Conservation (phyloP, 2,888 invertebrate genomes). For the Osedax fenrisi region DNA sequence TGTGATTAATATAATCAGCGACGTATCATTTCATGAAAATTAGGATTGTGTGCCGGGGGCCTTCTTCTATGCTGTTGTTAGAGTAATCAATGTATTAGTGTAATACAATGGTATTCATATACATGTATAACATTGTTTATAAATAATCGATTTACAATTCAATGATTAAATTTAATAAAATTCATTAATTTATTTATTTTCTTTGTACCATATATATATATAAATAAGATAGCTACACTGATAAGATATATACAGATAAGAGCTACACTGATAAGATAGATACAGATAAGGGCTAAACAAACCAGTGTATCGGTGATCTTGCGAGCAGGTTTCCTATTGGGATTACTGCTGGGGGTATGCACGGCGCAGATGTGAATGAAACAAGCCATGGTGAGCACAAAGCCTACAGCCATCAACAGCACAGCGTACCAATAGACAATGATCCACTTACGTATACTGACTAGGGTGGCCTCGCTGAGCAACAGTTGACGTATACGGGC, state of each 20-base stretch:
- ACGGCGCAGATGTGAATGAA: slow-evolving; percentile 99
- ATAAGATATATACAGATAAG: too few species aligned
- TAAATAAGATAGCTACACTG: too few species aligned
- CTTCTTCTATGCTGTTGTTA: not conserved
- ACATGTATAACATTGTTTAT: too few species aligned
- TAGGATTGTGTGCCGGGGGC: not conserved
- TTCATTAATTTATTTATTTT: too few species aligned
- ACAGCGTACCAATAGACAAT: slow-evolving; percentile 61
- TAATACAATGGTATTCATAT: too few species aligned
- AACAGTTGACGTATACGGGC: slow-evolving; percentile 87
- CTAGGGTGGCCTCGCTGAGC: slow-evolving; percentile 75
- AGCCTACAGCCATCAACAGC: slow-evolving; percentile 73
- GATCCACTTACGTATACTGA: slow-evolving; percentile 80
- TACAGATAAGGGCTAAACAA: not conserved
- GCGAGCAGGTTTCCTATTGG: slow-evolving; percentile 85
- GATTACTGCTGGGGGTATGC: slow-evolving; percentile 96
- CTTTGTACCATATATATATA: too few species aligned
- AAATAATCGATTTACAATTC: too few species aligned
- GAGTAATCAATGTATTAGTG: too few species aligned
- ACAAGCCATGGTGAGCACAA: slow-evolving; percentile 86
- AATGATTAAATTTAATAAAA: too few species aligned
- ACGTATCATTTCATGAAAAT: not conserved
- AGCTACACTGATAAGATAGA: too few species aligned
- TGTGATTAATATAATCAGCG: not conserved
- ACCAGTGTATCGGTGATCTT: slow-evolving; percentile 57